Conservation (phyloP, 2,113 vertebrate genomes). For the Octodon degus region DNA sequence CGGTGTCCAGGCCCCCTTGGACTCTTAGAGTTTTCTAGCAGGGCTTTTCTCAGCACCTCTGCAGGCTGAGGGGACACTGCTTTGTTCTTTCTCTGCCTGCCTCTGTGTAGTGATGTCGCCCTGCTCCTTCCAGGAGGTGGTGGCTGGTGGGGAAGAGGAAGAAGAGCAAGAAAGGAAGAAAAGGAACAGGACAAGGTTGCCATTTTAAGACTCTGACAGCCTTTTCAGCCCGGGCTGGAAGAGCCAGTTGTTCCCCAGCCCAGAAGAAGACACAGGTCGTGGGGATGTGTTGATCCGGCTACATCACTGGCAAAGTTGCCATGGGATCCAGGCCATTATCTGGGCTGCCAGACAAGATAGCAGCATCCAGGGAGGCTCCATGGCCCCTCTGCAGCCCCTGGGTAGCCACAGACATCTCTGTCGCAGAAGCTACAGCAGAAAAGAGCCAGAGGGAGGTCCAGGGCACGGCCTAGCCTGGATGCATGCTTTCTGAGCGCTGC, state of each 20-base stretch:
- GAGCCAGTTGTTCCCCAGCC: neutral
- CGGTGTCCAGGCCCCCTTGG: neutral
- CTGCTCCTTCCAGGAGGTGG: neutral
- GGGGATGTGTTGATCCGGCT: neutral
- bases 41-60: neutral
- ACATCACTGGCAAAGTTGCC: neutral
- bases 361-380: neutral
- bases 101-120: neutral
- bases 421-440: neutral
- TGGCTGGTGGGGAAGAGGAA: neutral
- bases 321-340: neutral
- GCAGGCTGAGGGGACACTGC: too few species aligned
- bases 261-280: neutral
- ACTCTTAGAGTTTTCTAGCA: neutral
- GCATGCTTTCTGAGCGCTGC: neutral
- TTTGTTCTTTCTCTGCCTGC: neutral
- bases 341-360: neutral
- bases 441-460: neutral
- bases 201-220: neutral
- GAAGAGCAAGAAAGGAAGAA: neutral
- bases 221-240: neutral
- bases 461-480: neutral
- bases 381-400: neutral
- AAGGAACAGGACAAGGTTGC: too few species aligned
- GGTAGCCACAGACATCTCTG: accelerated